Percentiles rank a stretch among this genome's conserved stretches.
Conservation (phyloP, 2,888 invertebrate genomes). For the Pomacea canaliculata region DNA sequence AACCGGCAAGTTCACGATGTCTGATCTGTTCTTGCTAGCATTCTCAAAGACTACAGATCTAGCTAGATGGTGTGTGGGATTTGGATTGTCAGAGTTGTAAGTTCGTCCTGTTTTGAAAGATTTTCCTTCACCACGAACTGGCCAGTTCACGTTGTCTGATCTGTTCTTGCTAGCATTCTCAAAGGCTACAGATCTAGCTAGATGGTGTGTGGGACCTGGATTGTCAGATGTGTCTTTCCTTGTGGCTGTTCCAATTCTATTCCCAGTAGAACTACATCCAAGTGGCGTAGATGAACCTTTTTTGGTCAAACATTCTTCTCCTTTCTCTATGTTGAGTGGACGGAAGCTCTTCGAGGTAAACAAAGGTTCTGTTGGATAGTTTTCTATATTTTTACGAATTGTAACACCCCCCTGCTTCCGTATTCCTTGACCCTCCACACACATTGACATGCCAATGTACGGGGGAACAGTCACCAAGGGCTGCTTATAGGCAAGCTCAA, state of each 20-base stretch:
- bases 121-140: too few species aligned
- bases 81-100: background rate
- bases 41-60: too few species aligned
- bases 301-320: background rate
- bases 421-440: constrained; percentile 59
- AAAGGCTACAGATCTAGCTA: too few species aligned
- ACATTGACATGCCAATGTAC: constrained; percentile 68
- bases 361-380: constrained; percentile 16
- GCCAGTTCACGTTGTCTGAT: too few species aligned
- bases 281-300: background rate
- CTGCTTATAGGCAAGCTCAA: constrained; percentile 69
- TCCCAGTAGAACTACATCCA: too few species aligned
- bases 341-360: constrained; percentile 31
- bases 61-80: too few species aligned
- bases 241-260: too few species aligned
- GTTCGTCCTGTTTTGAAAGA: too few species aligned
- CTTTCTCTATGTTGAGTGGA: constrained; percentile 18
- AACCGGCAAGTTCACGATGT: too few species aligned
- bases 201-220: background rate
- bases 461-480: constrained; percentile 66
- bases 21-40: too few species aligned
- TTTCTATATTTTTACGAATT: constrained; percentile 13
- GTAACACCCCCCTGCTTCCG: constrained; percentile 39
- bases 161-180: too few species aligned
- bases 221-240: background rate